Percentiles rank a stretch among this genome's conserved stretches.
phyloP scores from a whole-genome alignment of 2,113 vertebrate species.

The Hemiprocne comata region DNA sequence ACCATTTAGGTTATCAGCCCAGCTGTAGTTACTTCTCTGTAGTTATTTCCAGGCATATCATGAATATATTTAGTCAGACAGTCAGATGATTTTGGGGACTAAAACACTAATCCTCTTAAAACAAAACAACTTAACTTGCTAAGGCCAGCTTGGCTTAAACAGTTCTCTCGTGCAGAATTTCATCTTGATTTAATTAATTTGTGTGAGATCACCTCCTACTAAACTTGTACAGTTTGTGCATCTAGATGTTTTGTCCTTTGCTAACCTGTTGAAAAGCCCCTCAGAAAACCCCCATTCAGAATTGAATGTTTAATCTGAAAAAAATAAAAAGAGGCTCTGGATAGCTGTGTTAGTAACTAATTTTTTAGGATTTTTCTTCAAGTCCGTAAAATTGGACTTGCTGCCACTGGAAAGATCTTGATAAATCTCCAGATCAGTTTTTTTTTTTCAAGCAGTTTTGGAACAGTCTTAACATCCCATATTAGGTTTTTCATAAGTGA shows the following conservation, averaged over 20 bases:
- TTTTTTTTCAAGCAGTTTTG: neutral
- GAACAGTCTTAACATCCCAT: neutral
- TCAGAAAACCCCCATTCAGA: neutral
- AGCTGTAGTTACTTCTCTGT: neutral
- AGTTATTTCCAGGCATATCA: slow-evolving; percentile 27
- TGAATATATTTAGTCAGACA: slow-evolving; percentile 8
- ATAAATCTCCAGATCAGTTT: neutral
- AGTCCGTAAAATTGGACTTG: neutral
- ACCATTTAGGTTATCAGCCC: slow-evolving; percentile 13
- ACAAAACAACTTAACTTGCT: slow-evolving; percentile 4
- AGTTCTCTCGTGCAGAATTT: slow-evolving; percentile 13
- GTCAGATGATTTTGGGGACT: slow-evolving; percentile 8
- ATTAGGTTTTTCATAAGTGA: neutral
- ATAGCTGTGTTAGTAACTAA: neutral
- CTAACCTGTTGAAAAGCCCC: neutral
- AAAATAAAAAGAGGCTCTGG: neutral
- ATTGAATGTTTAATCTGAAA: neutral
- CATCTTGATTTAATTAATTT: slow-evolving; percentile 52
- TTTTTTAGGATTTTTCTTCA: neutral
- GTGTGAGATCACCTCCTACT: neutral
- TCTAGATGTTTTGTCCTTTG: neutral
- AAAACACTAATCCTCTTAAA: slow-evolving; percentile 43
- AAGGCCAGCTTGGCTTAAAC: neutral
- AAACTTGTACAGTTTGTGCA: neutral
- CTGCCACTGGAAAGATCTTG: neutral